These are phyloP conservation scores for Tetranychus piercei DNA, from an alignment of 2,888 invertebrate genomes.

Conservation along the genomic window DNA sequence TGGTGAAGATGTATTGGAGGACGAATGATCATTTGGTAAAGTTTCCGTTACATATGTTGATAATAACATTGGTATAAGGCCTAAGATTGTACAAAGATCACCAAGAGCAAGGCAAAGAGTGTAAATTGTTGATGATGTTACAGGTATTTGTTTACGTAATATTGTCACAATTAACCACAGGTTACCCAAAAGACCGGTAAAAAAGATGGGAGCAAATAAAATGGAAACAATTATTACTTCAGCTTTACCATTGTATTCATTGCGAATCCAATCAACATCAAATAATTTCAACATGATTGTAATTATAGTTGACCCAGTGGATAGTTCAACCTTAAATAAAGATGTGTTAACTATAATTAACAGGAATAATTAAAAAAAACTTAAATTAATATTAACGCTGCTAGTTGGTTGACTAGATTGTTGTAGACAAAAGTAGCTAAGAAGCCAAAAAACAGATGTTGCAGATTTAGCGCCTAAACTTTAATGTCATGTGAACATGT, in stretches of 20 bases:
- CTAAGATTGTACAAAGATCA: background rate
- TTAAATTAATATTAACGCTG: no score
- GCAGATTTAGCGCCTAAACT: no score
- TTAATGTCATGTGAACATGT: no score
- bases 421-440: no score
- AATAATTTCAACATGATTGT: background rate
- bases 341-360: no score
- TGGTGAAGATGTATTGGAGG: background rate
- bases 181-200: slow-evolving; percentile 2
- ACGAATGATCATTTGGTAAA: background rate
- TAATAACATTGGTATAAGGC: background rate
- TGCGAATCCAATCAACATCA: background rate
- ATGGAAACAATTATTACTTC: background rate
- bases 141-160: background rate
- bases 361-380: no score
- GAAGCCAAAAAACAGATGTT: no score
- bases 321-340: no score
- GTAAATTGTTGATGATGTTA: slow-evolving; percentile 3
- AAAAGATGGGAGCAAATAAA: background rate
- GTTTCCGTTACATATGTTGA: background rate
- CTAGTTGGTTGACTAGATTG: no score
- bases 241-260: background rate
- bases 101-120: background rate
- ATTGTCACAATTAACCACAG: slow-evolving; percentile 4
- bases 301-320: no score